A percentile compares a stretch with the other conserved stretches of the same genome.
Conservation (phyloP, 2,888 invertebrate species). For the Polietes domitor region DNA sequence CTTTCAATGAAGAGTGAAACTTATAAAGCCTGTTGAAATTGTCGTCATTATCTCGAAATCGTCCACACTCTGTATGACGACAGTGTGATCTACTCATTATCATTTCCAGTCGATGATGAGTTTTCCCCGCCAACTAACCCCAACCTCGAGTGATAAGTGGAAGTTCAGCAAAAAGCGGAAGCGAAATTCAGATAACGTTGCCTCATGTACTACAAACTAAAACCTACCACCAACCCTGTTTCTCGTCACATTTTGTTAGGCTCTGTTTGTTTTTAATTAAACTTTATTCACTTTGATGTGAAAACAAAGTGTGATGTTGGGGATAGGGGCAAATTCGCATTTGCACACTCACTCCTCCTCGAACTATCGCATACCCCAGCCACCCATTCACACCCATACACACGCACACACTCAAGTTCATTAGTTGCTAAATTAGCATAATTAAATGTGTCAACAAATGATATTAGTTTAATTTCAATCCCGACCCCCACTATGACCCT, state of each 20-base stretch:
- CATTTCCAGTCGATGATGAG: no score
- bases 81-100: no score
- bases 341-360: not conserved
- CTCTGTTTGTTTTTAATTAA: slow-evolving; percentile 1
- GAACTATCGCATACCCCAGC: not conserved
- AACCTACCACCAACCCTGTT: no score
- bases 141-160: no score
- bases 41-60: no score
- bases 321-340: not conserved
- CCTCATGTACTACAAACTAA: not conserved
- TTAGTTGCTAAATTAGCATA: slow-evolving; percentile 19
- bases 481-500: not conserved
- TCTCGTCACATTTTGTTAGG: not conserved
- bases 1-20: no score
- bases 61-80: no score
- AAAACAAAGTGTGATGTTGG: not conserved
- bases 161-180: no score
- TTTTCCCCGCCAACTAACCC: no score
- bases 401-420: not conserved
- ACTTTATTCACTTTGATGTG: slow-evolving; percentile 2
- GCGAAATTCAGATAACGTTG: not conserved
- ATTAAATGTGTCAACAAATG: slow-evolving; percentile 18
- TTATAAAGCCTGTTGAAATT: no score
- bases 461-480: not conserved
- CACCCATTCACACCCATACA: not conserved